Percentiles rank a stretch among this genome's conserved stretches.
phyloP scores from a whole-genome alignment of 2,888 invertebrate species.

The Polydrusus pterygomalis region DNA sequence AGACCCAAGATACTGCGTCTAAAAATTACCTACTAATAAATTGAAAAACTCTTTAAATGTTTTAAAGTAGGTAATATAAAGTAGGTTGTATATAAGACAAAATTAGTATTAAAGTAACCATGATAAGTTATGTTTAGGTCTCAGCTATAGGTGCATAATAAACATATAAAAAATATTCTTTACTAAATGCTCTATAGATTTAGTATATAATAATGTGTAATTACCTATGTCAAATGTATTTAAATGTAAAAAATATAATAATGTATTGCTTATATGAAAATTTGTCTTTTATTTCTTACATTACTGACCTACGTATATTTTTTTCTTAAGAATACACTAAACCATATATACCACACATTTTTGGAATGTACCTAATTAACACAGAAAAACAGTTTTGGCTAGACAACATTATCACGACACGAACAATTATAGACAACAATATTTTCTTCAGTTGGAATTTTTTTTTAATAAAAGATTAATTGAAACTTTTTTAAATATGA shows the following conservation, averaged over 20 bases:
- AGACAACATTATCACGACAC: too few relatives aligned
- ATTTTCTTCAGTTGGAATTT: too few relatives aligned
- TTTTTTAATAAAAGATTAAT: background rate
- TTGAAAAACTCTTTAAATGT: too few relatives aligned
- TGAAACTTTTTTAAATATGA: background rate
- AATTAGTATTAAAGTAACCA: background rate
- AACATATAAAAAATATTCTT: background rate
- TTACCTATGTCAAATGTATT: slow-evolving; percentile 43
- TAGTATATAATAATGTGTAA: slow-evolving; percentile 27
- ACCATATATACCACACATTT: background rate
- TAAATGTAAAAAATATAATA: slow-evolving; percentile 52
- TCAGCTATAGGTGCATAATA: background rate
- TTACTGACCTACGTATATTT: too few relatives aligned
- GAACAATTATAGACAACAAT: too few relatives aligned
- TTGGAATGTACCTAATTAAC: too few relatives aligned
- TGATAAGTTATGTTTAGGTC: too few relatives aligned
- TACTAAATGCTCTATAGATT: background rate
- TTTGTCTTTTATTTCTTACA: slow-evolving; percentile 13
- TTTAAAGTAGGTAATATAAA: too few relatives aligned
- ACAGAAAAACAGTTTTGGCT: too few relatives aligned
- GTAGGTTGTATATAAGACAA: background rate
- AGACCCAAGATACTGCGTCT: too few relatives aligned
- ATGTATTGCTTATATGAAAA: slow-evolving; percentile 43
- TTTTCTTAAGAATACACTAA: background rate
- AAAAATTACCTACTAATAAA: too few relatives aligned